phyloP scores from a whole-genome alignment of 1,140 invertebrate species.

The Hylyphantes graminicola region DNA sequence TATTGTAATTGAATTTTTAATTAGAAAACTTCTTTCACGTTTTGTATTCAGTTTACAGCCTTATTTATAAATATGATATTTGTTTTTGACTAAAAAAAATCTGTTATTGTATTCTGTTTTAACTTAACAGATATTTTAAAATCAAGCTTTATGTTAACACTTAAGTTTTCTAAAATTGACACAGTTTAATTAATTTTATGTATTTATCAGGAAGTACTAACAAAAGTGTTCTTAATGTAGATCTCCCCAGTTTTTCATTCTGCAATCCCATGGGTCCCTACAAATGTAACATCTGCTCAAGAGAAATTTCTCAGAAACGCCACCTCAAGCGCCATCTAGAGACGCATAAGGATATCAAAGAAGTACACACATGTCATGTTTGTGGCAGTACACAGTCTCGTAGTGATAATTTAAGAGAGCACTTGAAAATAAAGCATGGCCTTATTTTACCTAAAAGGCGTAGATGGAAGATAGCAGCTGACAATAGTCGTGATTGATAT shows the following conservation, averaged over 20 bases:
- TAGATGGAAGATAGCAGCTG: too few species aligned
- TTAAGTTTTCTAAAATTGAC: background rate
- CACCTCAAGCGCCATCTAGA: conserved; percentile 6
- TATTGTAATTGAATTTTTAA: too few species aligned
- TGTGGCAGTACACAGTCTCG: background rate
- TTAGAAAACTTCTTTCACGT: too few species aligned
- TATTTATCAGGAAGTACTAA: background rate
- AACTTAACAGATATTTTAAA: too few species aligned
- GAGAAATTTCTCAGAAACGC: conserved; percentile 1
- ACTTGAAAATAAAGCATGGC: conserved; percentile 1
- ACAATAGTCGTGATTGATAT: too few species aligned
- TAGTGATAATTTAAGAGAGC: background rate
- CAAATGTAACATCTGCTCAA: conserved; percentile 1
- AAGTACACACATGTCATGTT: background rate
- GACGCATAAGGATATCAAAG: background rate
- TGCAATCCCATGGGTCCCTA: background rate
- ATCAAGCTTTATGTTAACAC: too few species aligned
- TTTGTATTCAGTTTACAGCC: too few species aligned
- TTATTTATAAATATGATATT: too few species aligned
- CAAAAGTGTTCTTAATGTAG: background rate
- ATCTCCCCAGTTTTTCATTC: background rate
- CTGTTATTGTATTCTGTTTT: too few species aligned
- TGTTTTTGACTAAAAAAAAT: too few species aligned
- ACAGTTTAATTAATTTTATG: background rate
- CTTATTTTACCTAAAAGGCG: background rate